Percentiles rank a stretch among this genome's conserved stretches.
Conservation (phyloP, 2,888 invertebrate genomes). For the Aleiodes alternator region DNA sequence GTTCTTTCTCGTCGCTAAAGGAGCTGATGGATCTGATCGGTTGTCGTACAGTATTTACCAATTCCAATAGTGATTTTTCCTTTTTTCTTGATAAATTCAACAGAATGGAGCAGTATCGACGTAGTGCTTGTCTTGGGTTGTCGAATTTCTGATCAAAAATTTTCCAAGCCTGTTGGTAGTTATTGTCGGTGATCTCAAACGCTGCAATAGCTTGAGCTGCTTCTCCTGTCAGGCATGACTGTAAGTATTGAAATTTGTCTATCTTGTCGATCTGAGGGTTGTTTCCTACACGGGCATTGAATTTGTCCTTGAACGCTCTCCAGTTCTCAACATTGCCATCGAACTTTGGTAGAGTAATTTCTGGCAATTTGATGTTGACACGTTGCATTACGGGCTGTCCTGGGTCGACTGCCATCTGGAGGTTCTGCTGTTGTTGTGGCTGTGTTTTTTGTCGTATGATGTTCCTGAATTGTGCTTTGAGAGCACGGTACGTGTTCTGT, state of each 20-base stretch:
- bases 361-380: constrained; percentile 37
- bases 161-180: not conserved
- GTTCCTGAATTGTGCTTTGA: too few relatives aligned
- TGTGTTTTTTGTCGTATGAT: too few relatives aligned
- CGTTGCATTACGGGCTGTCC: too few relatives aligned
- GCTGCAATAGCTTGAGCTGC: constrained; percentile 2
- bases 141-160: constrained; percentile 28
- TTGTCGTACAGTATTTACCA: constrained; percentile 43
- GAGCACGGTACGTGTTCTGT: too few relatives aligned
- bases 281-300: constrained; percentile 3
- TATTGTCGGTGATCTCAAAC: not conserved
- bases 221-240: not conserved
- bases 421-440: too few relatives aligned
- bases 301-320: constrained; percentile 2
- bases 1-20: constrained; percentile 9
- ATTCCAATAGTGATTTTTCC: constrained; percentile 40
- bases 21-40: constrained; percentile 44
- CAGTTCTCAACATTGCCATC: not conserved
- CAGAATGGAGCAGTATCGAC: constrained; percentile 44
- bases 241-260: constrained; percentile 7
- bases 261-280: not conserved
- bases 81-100: constrained; percentile 12
- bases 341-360: constrained; percentile 22
- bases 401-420: too few relatives aligned
- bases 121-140: constrained; percentile 47